Base-by-base conservation (phyloP, 2,888 invertebrate genomes). In the Globia sparganii region DNA sequence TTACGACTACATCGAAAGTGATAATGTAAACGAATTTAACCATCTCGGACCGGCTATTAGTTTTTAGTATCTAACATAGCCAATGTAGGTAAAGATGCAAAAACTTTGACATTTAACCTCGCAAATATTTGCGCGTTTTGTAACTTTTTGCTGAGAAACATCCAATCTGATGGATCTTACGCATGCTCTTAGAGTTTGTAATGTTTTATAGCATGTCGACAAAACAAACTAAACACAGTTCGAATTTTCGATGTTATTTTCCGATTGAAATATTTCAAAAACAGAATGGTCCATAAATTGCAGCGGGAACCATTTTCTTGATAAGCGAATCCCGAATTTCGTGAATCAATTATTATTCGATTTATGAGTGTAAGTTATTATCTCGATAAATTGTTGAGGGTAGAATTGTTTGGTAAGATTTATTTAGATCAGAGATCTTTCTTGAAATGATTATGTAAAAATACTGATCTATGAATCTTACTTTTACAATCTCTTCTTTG, bases 71-170 rank as follows among this genome's bases (percentile, higher is more conserved):
- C 25, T 53, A 64, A 82, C 62, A 21, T 31, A 8, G 43, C 13
- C 21, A 43, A 62, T 34, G 9, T 40, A 64, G 72, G 84, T 74
- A 72, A 78, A 78, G 61, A 77, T 58, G 78, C 53, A 34, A 83
- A 75, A 78, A 64, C 62, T 61, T 64, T 84, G 78, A 86, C 84
- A 84, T 86, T 84, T 86, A 78, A 72, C 67, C 69, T 72, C 64
- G 56, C 31, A 78, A 82, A 84, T 78, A 86, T 86, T 83, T 72
- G 25, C 72, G 28, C 28, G 64, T 78, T 78, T 43, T 43, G 62
- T 61, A 86, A 84, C 65, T 56, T 61, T 59, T 56, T 49, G 70
- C 72, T 67, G 66, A 73, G 86, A 59, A 86, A 77, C 53, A 62
- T 46, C 6, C 18, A 62, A 70, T 66, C 15, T 65, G 28, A 49